Conservation (phyloP, 2,797 vertebrate genomes). For the Premnoplex brunnescens region DNA sequence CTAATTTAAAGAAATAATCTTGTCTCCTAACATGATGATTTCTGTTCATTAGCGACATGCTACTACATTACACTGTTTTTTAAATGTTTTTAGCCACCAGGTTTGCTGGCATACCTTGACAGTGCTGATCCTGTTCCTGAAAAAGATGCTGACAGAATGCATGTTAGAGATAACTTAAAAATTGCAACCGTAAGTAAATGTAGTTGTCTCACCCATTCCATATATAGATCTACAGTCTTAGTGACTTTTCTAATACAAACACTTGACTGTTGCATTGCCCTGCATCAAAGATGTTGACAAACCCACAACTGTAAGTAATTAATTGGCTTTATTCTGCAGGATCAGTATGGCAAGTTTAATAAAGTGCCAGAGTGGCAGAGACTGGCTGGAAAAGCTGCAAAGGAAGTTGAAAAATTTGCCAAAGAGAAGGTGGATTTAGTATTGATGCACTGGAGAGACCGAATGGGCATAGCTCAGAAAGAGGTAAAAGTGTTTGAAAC, state of each 20-base stretch:
- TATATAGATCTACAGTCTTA: not conserved
- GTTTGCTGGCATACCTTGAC: constrained; percentile 93
- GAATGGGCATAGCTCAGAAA: constrained; percentile 98
- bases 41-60: not conserved
- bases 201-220: not conserved
- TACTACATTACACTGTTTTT: not conserved
- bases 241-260: not conserved
- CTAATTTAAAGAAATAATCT: not conserved
- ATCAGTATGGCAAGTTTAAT: constrained; percentile 91
- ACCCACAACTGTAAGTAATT: not conserved
- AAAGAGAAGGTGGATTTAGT: constrained; percentile 97
- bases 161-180: constrained; percentile 96
- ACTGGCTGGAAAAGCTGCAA: constrained; percentile 96
- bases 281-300: not conserved
- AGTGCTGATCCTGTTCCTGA: constrained; percentile 92
- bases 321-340: constrained; percentile 74
- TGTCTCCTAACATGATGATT: not conserved
- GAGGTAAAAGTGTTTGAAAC: constrained; percentile 82
- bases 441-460: constrained; percentile 98
- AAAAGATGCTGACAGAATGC: constrained; percentile 95
- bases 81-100: constrained; percentile 83
- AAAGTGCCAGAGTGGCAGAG: constrained; percentile 98
- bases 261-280: not conserved
- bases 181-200: constrained; percentile 88
- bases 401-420: constrained; percentile 99